These are phyloP conservation scores for Liodrosophila aerea DNA, from an alignment of 2,888 invertebrate genomes.

Conservation along the genomic window DNA sequence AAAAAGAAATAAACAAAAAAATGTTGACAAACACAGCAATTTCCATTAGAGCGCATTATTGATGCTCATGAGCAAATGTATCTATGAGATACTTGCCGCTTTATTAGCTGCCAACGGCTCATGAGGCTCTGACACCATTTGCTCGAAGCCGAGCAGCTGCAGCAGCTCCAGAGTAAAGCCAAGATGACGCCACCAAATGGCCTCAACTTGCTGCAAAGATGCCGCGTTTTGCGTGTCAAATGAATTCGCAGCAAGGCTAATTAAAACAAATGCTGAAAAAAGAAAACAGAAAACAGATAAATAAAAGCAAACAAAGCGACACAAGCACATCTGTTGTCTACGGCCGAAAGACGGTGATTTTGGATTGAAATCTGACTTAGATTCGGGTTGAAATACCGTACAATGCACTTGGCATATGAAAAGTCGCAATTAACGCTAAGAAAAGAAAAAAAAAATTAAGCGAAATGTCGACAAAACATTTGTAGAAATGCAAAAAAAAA, in stretches of 20 bases:
- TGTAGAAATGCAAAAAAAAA: slow-evolving; percentile 32
- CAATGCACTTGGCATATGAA: slow-evolving; percentile 68
- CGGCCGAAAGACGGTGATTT: neutral
- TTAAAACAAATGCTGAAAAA: slow-evolving; percentile 59
- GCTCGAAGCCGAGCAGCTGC: slow-evolving; percentile 27
- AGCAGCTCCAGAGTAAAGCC: slow-evolving; percentile 18
- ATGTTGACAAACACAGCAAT: slow-evolving; percentile 62
- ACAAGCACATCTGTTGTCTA: slow-evolving; percentile 32
- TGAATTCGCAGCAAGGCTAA: slow-evolving; percentile 53
- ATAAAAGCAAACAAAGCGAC: slow-evolving; percentile 9
- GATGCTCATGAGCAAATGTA: slow-evolving; percentile 74
- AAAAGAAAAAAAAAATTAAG: slow-evolving; percentile 29
- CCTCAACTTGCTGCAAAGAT: slow-evolving; percentile 14
- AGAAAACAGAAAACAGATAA: slow-evolving; percentile 4
- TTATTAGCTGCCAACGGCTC: slow-evolving; percentile 53
- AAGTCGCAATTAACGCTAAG: slow-evolving; percentile 65
- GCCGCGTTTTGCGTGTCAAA: slow-evolving; percentile 52
- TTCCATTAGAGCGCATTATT: slow-evolving; percentile 76
- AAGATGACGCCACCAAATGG: slow-evolving; percentile 55
- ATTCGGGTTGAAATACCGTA: slow-evolving; percentile 41
- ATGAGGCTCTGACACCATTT: slow-evolving; percentile 67
- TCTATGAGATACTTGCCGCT: slow-evolving; percentile 65
- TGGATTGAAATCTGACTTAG: slow-evolving; percentile 26
- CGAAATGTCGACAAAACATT: slow-evolving; percentile 21
- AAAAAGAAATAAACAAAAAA: neutral